Base-by-base conservation (phyloP, 2,113 vertebrate genomes). In the Muntiacus muntjak region DNA sequence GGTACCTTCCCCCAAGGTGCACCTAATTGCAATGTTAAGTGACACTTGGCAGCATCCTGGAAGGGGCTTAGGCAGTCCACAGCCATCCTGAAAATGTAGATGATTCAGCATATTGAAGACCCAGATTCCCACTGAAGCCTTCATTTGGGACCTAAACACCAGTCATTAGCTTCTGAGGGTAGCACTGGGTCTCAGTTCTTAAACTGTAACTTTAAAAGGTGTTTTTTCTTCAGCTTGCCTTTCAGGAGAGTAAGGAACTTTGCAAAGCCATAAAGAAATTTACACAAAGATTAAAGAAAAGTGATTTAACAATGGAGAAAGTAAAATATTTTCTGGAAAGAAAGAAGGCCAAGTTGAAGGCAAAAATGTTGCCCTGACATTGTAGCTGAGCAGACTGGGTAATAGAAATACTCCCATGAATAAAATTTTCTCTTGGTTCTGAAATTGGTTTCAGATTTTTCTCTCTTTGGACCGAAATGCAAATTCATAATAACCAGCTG, bases 261-360 rank as follows among this genome's bases (percentile, higher is more conserved):
- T 99, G 99, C 0, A 7, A 96, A 47, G 96, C 94, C 36, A 14
- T 87, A 28, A 7, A 2, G 74, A 76, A 16, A 55, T 60, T 97
- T 50, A 54, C 71, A n/a, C 82, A 95, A 83, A 96, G 23, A 47
- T 58, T 98, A 30, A 93, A 93, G 54, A 54, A 91, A 93, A 87
- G 17, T 43, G 57, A 81, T 26, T 52, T 91, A 36, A 78, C 86
- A 1, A 1, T 83, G 17, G 97, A 94, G 64, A 97, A 98, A n/a
- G 3, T 98, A 43, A 99, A 98, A 97, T 81, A 64, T 76, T 98
- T 93, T 54, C 94, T 99, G 97, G 98, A 99, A 96, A 64, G 97
- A 21, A 96, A 98, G 89, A 99, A 98, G 87, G 93, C 95, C 6
- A 47, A 97, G 21, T 67, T 99, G 96, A 87, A 98, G 79, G 28